Base-by-base conservation (phyloP, 2,888 invertebrate genomes). In the Patella ulyssiponensis region DNA sequence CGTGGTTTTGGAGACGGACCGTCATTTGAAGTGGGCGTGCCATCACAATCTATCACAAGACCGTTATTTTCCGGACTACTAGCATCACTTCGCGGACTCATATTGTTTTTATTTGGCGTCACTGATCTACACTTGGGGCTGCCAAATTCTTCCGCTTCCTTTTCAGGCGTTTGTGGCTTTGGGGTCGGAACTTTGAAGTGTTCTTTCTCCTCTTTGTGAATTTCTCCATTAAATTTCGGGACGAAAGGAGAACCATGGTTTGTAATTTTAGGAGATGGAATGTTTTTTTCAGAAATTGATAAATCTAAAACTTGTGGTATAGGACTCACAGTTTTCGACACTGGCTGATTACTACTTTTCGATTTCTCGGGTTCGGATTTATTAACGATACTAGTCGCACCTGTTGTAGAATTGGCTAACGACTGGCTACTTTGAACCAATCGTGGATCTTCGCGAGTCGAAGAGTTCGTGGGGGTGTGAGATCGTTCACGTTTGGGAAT, bases 51-150 rank as follows among this genome's bases (percentile, higher is more conserved):
- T 58, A 92, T 92, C 52, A 92, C 86, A 44, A 92, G 83, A 53
- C 90, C 89, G 44, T 44, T 44, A 77, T 91, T 91, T 79, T 91
- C 92, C 5, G 91, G 91, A 79, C 91, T 91, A 81, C 91, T 91
- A 7, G 83, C 84, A 54, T 89, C 88, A 82, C 89, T 90, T 56
- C 84, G 81, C 23, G 90, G 88, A 80, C 86, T 88, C 7, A 81
- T 77, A 20, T 84, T 79, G 23, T 78, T 78, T 73, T 78, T 81
- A 17, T 81, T 77, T n/a, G 79, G 78, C 51, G 81, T 79, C 77
- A 78, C 77, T 27, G 79, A 77, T 27, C 70, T 74, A 51, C 23
- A 69, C 73, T 76, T 71, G 72, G 71, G 71, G 54, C 74, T 72
- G 69, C 52, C 58, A 58, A 71, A 76, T 17, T 44, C n/a, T 44